These are phyloP conservation scores for Cyanoderma ruficeps DNA, from an alignment of 2,113 vertebrate genomes.

Conservation along the genomic window DNA sequence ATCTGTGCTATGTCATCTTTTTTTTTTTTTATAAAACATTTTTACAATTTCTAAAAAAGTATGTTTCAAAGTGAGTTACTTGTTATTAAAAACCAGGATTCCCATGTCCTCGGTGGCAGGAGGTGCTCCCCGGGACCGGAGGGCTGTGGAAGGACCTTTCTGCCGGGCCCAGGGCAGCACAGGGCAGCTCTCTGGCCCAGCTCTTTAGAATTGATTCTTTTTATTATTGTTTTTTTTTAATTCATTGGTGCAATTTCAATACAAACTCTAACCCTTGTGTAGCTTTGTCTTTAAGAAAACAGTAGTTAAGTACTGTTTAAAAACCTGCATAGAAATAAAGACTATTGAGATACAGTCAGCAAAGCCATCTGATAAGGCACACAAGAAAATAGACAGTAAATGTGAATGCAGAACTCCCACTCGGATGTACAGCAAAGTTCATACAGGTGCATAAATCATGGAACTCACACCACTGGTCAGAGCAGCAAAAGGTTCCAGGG, in stretches of 20 bases:
- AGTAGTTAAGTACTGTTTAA: conserved; percentile 74
- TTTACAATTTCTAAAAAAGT: conserved; percentile 68
- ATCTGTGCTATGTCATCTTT: conserved; percentile 35
- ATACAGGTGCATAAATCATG: conserved; percentile 79
- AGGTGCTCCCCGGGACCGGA: not conserved
- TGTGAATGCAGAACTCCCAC: conserved; percentile 84
- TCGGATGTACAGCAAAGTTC: conserved; percentile 79
- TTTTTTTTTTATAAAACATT: conserved; percentile 71
- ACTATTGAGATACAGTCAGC: conserved; percentile 83
- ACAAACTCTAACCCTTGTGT: conserved; percentile 76
- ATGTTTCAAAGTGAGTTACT: conserved; percentile 42
- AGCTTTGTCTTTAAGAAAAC: conserved; percentile 73
- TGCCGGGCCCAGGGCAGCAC: conserved; percentile 52
- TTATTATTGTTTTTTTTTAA: not conserved
- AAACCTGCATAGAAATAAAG: conserved; percentile 86
- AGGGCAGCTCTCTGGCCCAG: conserved; percentile 71
- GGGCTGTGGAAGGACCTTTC: not conserved
- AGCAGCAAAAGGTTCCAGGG: conserved; percentile 64
- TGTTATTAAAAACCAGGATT: conserved; percentile 49
- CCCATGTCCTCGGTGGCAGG: not conserved
- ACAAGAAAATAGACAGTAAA: conserved; percentile 89
- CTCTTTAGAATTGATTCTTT: conserved; percentile 32
- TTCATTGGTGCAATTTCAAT: conserved; percentile 66
- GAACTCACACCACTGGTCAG: conserved; percentile 45
- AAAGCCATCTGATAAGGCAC: conserved; percentile 85